Conservation (phyloP, 2,113 vertebrate genomes). For the Labrus mixtus region DNA sequence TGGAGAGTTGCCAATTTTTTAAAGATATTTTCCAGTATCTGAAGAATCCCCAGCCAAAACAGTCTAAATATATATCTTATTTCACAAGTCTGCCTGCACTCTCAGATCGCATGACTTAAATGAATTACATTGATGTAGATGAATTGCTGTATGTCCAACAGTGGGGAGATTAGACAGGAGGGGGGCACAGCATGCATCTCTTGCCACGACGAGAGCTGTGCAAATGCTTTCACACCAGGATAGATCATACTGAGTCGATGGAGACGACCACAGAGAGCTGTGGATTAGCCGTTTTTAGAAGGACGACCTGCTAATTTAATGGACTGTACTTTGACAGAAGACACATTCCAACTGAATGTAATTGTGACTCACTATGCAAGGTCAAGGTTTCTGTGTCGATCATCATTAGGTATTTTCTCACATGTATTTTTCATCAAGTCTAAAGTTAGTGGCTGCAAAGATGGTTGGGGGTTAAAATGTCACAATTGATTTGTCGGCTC, state of each 20-base stretch:
- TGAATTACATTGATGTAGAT: constrained; percentile 11
- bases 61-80: background rate
- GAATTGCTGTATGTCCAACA: background rate
- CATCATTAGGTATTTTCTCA: too few species aligned
- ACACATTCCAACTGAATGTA: too few species aligned
- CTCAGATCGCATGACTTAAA: background rate
- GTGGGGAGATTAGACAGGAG: constrained; percentile 2
- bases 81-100: background rate
- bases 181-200: constrained; percentile 3
- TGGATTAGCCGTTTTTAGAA: background rate
- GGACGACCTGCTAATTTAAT: background rate
- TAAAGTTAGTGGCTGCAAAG: too few species aligned
- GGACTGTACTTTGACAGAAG: background rate
- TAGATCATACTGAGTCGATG: constrained; percentile 17
- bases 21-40: background rate
- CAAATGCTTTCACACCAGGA: background rate
- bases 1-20: background rate
- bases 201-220: background rate
- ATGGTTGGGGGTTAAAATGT: too few species aligned
- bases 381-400: too few species aligned
- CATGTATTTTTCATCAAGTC: too few species aligned
- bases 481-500: too few species aligned
- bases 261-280: constrained; percentile 3
- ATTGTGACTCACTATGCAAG: too few species aligned
- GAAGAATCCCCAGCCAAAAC: background rate